phyloP scores from a whole-genome alignment of 2,888 invertebrate genomes.

The Eupithecia tripunctaria region DNA sequence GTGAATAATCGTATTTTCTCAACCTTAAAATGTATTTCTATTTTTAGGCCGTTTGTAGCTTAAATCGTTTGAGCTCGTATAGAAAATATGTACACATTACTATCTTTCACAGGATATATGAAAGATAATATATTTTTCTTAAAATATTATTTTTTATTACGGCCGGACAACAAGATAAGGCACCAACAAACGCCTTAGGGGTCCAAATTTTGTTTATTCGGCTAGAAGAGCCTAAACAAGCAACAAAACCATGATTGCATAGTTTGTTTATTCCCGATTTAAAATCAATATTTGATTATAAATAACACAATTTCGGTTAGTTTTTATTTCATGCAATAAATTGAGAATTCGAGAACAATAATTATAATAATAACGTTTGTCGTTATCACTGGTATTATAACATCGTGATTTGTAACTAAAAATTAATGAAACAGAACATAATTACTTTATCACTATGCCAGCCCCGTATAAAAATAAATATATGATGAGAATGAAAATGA shows the following conservation, averaged over 20 bases:
- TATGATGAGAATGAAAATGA: not conserved
- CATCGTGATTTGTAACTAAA: not conserved
- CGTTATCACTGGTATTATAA: not conserved
- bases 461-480: not conserved
- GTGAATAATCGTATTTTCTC: not conserved
- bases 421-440: not conserved
- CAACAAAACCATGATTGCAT: not conserved
- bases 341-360: not conserved
- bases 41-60: not conserved
- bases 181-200: not conserved
- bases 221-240: not conserved
- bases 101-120: not conserved
- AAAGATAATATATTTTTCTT: not conserved
- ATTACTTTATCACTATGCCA: not conserved
- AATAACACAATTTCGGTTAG: not conserved
- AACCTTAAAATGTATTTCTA: not conserved
- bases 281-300: not conserved
- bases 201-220: not conserved
- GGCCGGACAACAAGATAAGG: not conserved
- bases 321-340: not conserved
- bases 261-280: not conserved
- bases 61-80: not conserved
- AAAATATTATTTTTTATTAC: not conserved
- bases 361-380: not conserved
- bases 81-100: not conserved